Conservation (phyloP, 1,140 invertebrate genomes). For the Adoxophyes honmai region DNA sequence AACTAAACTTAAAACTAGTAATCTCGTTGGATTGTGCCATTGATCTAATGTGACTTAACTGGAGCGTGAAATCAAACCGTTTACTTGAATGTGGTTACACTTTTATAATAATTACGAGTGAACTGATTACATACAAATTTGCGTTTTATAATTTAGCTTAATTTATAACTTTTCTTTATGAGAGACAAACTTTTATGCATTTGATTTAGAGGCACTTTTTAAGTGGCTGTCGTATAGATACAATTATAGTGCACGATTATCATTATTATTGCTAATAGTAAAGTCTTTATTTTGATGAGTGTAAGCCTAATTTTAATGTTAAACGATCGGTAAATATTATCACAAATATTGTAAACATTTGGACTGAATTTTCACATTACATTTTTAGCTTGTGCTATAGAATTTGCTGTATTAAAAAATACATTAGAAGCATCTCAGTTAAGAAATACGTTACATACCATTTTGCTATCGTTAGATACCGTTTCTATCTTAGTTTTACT, state of each 20-base stretch:
- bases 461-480: constrained; percentile 6
- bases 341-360: constrained; percentile 66
- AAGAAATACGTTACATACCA: constrained; percentile 11
- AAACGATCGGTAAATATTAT: constrained; percentile 49
- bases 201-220: constrained; percentile 64
- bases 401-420: constrained; percentile 23
- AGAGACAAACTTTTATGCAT: constrained; percentile 40
- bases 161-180: constrained; percentile 31
- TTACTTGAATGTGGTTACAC: constrained; percentile 27
- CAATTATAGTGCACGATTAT: constrained; percentile 42
- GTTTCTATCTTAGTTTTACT: constrained; percentile 10
- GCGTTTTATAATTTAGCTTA: constrained; percentile 19
- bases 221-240: constrained; percentile 49
- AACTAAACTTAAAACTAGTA: constrained; percentile 42
- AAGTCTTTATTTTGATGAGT: constrained; percentile 29
- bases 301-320: constrained; percentile 55
- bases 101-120: constrained; percentile 15
- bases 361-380: constrained; percentile 48
- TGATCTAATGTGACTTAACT: constrained; percentile 40
- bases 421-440: constrained; percentile 10
- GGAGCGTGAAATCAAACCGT: constrained; percentile 13
- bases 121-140: constrained; percentile 28
- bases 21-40: constrained; percentile 62
- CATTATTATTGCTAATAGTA: constrained; percentile 46
- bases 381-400: constrained; percentile 18